Conservation (phyloP, 2,113 vertebrate species). For the rat (Rattus norvegicus) region GRCr8 NC_086032.1:68515001-68515500, state of each 20-base stretch:
- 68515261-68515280: neutral
- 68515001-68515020: neutral
- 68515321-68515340: neutral
- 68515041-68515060: neutral
- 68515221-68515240: neutral
- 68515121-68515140: neutral
- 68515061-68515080: neutral
- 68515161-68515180: neutral
- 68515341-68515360: neutral
- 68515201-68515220: neutral
- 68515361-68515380: neutral
- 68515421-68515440: neutral
- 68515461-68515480: neutral
- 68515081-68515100: neutral
- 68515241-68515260: neutral
- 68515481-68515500: neutral
- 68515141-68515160: neutral
- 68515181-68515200: neutral
- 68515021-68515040: neutral
- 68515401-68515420: neutral
- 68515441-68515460: neutral
- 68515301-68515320: neutral
- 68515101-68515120: neutral
- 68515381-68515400: neutral
- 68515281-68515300: neutral